phyloP scores from a whole-genome alignment of 2,113 vertebrate species.

The Tor tambroides region DNA sequence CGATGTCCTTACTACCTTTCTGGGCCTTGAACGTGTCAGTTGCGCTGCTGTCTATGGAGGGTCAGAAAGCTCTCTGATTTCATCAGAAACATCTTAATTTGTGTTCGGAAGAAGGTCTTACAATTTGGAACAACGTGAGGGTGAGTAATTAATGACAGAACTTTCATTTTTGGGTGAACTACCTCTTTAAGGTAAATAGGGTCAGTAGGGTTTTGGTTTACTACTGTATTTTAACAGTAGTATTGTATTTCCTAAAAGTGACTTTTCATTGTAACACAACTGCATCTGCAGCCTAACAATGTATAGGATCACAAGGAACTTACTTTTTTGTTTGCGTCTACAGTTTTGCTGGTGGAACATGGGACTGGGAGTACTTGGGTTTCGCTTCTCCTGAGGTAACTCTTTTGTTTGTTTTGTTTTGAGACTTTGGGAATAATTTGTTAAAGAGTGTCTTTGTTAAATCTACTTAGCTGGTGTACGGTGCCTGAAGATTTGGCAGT shows the following conservation, averaged over 20 bases:
- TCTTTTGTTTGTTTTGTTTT: constrained; percentile 14
- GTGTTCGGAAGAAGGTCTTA: too few species aligned
- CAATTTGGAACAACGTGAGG: too few species aligned
- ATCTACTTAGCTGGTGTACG: neutral
- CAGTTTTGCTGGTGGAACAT: constrained; percentile 97
- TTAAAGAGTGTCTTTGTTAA: constrained; percentile 33
- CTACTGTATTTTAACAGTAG: neutral
- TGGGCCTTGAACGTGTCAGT: too few species aligned
- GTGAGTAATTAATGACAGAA: too few species aligned
- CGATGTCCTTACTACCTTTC: too few species aligned
- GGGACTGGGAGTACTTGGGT: constrained; percentile 99
- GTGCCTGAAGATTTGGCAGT: constrained; percentile 10
- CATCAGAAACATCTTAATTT: too few species aligned
- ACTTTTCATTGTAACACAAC: neutral
- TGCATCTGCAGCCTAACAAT: neutral
- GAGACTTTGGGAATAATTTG: constrained; percentile 18
- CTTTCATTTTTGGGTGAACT: too few species aligned
- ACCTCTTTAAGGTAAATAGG: neutral
- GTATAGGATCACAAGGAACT: constrained; percentile 16
- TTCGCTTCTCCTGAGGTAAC: constrained; percentile 98
- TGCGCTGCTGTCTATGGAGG: too few species aligned
- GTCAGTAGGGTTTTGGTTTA: neutral
- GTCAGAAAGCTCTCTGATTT: too few species aligned
- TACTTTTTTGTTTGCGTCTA: constrained; percentile 40
- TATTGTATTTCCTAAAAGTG: neutral